A percentile compares a stretch with the other conserved stretches of the same genome.
Conservation (phyloP, 2,797 vertebrate species). For the Momotus momota region DNA sequence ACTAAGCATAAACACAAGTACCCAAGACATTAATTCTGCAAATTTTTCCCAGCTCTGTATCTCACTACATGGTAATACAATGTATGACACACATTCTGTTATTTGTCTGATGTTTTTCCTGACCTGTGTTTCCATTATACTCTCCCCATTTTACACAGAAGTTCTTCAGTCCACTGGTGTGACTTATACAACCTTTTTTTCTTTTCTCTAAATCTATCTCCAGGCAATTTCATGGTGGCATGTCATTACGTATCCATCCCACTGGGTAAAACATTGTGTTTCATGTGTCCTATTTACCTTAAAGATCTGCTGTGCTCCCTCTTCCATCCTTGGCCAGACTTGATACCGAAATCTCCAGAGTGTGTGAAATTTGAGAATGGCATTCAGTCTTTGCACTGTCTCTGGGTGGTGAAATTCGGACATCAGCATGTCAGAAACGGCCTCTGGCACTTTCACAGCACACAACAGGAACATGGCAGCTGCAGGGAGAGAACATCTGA, state of each 20-base stretch:
- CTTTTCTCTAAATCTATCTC: neutral
- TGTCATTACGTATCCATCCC: neutral
- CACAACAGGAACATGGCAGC: slow-evolving; percentile 99
- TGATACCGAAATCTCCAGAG: slow-evolving; percentile 99
- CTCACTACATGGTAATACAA: neutral
- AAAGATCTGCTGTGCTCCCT: slow-evolving; percentile 98
- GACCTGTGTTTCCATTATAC: neutral
- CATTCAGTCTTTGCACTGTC: slow-evolving; percentile 94
- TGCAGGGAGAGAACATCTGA: slow-evolving; percentile 69
- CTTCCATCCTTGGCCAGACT: slow-evolving; percentile 99
- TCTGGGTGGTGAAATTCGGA: slow-evolving; percentile 99
- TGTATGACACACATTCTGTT: neutral
- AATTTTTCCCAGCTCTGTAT: neutral
- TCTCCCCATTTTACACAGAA: neutral
- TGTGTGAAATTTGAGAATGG: slow-evolving; percentile 95
- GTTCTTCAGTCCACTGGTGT: neutral
- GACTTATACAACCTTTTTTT: neutral
- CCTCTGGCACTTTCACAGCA: slow-evolving; percentile 96
- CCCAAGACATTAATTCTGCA: neutral
- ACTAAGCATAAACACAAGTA: neutral
- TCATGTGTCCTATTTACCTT: slow-evolving; percentile 82
- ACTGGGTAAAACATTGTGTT: neutral
- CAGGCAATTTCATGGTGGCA: neutral
- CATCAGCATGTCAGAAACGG: slow-evolving; percentile 97
- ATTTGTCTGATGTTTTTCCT: neutral